Conservation (phyloP, 2,888 invertebrate species). For the Ectemnius lituratus region DNA sequence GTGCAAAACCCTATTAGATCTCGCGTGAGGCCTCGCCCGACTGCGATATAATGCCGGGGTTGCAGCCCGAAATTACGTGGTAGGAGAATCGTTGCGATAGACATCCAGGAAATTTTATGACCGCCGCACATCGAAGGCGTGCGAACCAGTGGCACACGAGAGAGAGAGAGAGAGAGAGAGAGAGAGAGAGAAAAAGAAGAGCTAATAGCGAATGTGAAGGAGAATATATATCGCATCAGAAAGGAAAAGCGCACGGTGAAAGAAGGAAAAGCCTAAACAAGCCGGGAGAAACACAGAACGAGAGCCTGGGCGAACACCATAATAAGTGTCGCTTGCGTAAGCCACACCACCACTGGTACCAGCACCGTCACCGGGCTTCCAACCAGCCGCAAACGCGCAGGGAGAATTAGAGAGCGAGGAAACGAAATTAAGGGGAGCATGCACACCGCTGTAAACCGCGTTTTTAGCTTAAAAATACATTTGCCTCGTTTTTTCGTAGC, state of each 20-base stretch:
- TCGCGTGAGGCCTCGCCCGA: background rate
- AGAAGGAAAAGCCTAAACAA: conserved; percentile 26
- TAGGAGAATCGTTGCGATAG: background rate
- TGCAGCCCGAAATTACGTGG: background rate
- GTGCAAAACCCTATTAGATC: background rate
- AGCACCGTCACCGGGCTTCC: no score
- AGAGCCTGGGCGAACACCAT: conserved; percentile 9
- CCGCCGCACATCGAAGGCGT: background rate
- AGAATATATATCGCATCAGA: background rate
- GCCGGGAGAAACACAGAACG: conserved; percentile 17
- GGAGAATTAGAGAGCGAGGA: no score
- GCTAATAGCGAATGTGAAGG: no score
- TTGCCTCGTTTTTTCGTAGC: no score
- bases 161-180: background rate
- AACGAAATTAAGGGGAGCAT: no score
- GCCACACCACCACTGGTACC: background rate
- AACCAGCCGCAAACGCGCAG: no score
- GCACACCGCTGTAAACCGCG: no score
- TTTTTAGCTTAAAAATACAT: no score
- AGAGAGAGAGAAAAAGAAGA: background rate
- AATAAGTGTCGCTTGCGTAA: conserved; percentile 17
- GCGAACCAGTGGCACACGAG: background rate
- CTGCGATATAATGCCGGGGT: background rate
- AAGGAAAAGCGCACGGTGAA: conserved; percentile 10
- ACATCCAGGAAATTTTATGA: conserved; percentile 30